These are phyloP conservation scores for Eumacrocentrus americanus DNA, from an alignment of 2,888 invertebrate genomes.

Conservation along the genomic window DNA sequence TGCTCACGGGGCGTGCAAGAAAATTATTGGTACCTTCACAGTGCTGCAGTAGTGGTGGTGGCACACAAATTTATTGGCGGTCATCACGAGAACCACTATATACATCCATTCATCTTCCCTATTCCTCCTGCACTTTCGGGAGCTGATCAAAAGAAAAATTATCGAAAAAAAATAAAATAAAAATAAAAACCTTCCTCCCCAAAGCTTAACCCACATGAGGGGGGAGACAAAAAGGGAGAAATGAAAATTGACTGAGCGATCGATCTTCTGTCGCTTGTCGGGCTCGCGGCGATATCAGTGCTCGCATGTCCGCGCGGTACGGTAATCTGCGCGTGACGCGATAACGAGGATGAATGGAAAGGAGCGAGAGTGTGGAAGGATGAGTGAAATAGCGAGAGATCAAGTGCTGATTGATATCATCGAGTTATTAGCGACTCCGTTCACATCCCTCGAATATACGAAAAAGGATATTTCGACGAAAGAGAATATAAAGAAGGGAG, in stretches of 20 bases:
- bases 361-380: conserved; percentile 1
- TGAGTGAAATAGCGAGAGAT: conserved; percentile 21
- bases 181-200: conserved; percentile 17
- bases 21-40: conserved; percentile 47
- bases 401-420: conserved; percentile 32
- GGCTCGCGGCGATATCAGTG: conserved; percentile 30
- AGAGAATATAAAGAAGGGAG: conserved; percentile 23
- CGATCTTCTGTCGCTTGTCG: conserved; percentile 31
- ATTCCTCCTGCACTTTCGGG: conserved; percentile 27
- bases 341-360: conserved; percentile 29
- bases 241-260: conserved; percentile 24
- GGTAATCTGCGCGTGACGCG: conserved; percentile 31
- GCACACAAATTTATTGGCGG: conserved; percentile 34
- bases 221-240: conserved; percentile 29
- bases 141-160: background rate
- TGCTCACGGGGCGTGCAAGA: conserved; percentile 40
- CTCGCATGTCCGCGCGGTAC: conserved; percentile 20
- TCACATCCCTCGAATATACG: conserved; percentile 8
- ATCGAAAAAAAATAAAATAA: conserved; percentile 31
- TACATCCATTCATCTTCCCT: conserved; percentile 34
- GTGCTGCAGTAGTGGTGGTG: too few relatives aligned
- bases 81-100: conserved; percentile 28
- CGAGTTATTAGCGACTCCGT: conserved; percentile 37
- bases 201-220: background rate
- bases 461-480: conserved; percentile 22